Percentiles rank a stretch among this genome's conserved stretches.
These are phyloP conservation scores for Invenusta paracnida DNA, from an alignment of 2,888 invertebrate species.

Conservation along the genomic window DNA sequence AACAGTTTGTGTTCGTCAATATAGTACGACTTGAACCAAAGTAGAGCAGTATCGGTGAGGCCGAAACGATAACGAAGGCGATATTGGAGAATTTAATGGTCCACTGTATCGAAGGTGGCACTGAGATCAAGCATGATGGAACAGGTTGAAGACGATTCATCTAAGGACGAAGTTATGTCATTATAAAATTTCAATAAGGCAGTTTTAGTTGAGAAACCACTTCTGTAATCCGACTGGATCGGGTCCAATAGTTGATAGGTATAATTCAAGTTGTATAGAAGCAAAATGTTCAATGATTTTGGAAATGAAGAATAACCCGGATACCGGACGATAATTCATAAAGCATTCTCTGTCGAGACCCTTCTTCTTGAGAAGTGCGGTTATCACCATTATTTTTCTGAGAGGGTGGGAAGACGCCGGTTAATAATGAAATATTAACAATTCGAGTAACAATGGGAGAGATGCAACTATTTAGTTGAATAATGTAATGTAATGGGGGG, in stretches of 20 bases:
- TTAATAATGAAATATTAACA: no score
- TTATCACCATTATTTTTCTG: no score
- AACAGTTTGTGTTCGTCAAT: no score
- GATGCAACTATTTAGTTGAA: no score
- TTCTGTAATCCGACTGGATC: neutral
- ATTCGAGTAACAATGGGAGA: no score
- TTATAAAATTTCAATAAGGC: neutral
- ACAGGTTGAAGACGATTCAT: neutral
- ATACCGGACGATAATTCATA: neutral
- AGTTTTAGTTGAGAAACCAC: neutral
- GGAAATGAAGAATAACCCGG: neutral
- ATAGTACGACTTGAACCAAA: neutral
- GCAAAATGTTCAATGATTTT: neutral
- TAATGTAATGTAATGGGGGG: no score
- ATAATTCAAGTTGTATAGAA: neutral
- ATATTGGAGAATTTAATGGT: neutral
- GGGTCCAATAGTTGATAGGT: neutral
- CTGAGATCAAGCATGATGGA: neutral
- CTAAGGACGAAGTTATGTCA: neutral
- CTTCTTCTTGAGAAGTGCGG: no score
- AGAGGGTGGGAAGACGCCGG: no score
- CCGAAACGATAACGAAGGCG: neutral
- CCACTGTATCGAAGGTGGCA: neutral
- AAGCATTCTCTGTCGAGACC: neutral
- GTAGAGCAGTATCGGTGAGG: neutral